Evolutionary conservation across 2,113 vertebrate species (phyloP).

Genomic region (Coptodon rendalli): DNA sequence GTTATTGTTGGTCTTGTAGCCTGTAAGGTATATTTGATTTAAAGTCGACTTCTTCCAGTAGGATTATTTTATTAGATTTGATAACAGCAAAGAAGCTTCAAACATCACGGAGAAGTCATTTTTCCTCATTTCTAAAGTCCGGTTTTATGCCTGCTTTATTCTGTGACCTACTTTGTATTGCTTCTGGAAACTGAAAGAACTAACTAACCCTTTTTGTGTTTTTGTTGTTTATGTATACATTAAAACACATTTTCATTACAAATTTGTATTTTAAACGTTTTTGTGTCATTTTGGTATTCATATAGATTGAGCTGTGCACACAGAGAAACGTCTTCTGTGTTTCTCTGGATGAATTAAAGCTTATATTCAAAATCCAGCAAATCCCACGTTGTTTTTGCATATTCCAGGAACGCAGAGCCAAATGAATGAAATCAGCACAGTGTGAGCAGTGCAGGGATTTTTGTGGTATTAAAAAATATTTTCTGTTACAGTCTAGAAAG

Average conservation of each 20-base stretch:
- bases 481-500: neutral
- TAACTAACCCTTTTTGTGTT: neutral
- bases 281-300: neutral
- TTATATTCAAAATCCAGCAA: neutral
- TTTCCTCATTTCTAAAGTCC: accelerated
- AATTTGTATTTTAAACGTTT: accelerated
- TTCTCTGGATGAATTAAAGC: neutral
- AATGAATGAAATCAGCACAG: neutral
- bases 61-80: neutral
- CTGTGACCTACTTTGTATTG: neutral
- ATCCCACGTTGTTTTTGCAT: neutral
- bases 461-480: neutral
- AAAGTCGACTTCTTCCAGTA: neutral
- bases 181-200: neutral
- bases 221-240: neutral
- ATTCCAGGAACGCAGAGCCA: neutral
- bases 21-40: neutral
- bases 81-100: neutral
- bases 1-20: neutral
- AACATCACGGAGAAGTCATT: accelerated
- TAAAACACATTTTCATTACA: neutral
- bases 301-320: neutral
- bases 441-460: neutral
- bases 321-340: neutral
- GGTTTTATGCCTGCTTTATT: neutral